Evolutionary conservation across 1,140 invertebrate species (phyloP).

Genomic region (Vanessa atalanta): DNA sequence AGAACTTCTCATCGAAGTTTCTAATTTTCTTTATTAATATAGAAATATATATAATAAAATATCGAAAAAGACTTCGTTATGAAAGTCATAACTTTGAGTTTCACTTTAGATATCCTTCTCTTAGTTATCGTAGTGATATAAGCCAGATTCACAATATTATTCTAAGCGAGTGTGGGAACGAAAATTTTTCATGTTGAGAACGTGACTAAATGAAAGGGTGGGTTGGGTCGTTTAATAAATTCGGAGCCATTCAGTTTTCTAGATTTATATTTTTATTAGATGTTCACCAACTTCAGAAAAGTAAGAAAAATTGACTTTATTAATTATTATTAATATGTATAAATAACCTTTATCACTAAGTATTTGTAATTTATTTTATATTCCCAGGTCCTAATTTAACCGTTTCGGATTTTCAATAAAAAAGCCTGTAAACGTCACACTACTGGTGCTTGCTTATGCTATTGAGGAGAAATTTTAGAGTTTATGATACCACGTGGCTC

Average conservation of each 20-base stretch:
- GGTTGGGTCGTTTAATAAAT: slow-evolving; percentile 24
- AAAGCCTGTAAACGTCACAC: too few species aligned
- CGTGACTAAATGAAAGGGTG: slow-evolving; percentile 66
- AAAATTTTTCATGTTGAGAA: slow-evolving; percentile 62
- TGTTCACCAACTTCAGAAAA: neutral
- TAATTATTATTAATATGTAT: neutral
- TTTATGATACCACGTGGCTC: too few species aligned
- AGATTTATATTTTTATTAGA: slow-evolving; percentile 19
- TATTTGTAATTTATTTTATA: too few species aligned
- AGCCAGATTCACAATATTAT: slow-evolving; percentile 37
- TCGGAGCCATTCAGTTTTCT: slow-evolving; percentile 6
- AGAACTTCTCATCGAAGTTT: too few species aligned
- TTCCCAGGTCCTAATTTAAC: too few species aligned
- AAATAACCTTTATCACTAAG: neutral
- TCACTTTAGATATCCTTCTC: slow-evolving; percentile 18
- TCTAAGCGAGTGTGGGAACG: slow-evolving; percentile 34
- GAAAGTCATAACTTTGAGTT: slow-evolving; percentile 13
- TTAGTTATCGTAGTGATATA: slow-evolving; percentile 18
- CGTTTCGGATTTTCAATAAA: too few species aligned
- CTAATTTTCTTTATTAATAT: too few species aligned
- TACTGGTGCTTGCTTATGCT: too few species aligned
- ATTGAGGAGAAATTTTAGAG: too few species aligned
- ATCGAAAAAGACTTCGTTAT: neutral
- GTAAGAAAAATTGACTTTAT: neutral
- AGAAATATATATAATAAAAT: neutral